Evolutionary conservation across 2,797 vertebrate genomes (phyloP).

Genomic region (Borostomias antarcticus): DNA sequence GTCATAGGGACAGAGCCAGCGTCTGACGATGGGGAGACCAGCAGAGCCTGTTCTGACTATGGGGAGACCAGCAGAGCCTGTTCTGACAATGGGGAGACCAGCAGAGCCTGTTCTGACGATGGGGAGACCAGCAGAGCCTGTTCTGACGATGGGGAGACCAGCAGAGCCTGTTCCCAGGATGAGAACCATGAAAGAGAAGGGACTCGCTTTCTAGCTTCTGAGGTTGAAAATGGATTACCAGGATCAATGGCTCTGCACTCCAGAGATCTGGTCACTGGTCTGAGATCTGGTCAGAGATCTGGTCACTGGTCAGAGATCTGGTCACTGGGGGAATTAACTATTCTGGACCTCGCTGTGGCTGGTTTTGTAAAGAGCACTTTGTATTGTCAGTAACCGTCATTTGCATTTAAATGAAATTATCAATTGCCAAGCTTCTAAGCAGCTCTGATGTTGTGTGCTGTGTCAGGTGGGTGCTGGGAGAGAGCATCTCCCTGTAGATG

Average conservation of each 20-base stretch:
- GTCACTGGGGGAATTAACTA: too few relatives aligned
- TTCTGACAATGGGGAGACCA: not conserved
- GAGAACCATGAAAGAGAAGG: not conserved
- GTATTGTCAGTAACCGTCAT: not conserved
- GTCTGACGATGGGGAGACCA: not conserved
- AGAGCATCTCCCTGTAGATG: too few relatives aligned
- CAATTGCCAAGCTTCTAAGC: not conserved
- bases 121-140: not conserved
- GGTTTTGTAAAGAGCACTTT: not conserved
- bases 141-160: not conserved
- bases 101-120: not conserved
- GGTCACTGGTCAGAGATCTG: too few relatives aligned
- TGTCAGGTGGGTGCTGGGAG: too few relatives aligned
- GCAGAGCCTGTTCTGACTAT: too few relatives aligned
- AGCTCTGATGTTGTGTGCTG: not conserved
- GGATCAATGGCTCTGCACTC: too few relatives aligned
- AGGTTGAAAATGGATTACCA: too few relatives aligned
- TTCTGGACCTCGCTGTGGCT: not conserved
- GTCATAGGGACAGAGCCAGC: not conserved
- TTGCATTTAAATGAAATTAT: not conserved
- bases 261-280: too few relatives aligned
- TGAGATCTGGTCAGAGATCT: too few relatives aligned
- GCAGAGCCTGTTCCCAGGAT: not conserved
- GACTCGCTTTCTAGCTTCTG: too few relatives aligned
- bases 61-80: too few relatives aligned